Evolutionary conservation across 2,888 invertebrate genomes (phyloP).

Genomic region (Eupithecia centaureata): DNA sequence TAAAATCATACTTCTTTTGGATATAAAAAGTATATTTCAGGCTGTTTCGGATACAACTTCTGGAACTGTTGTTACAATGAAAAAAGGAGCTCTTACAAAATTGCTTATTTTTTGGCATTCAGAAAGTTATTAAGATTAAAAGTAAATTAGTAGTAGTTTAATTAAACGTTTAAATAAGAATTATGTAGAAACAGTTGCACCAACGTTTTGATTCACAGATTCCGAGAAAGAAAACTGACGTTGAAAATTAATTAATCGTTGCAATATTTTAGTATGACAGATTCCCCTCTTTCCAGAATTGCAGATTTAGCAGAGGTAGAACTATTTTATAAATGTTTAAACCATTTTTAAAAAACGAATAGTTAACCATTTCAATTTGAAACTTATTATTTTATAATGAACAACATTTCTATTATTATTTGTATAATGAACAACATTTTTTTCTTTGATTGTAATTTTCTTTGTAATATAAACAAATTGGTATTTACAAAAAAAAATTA

Average conservation of each 20-base stretch:
- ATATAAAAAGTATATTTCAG: conserved; percentile 13
- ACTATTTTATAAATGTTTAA: not conserved
- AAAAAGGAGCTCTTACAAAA: not conserved
- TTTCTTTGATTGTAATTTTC: no score
- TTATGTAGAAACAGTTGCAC: not conserved
- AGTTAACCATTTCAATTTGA: no score
- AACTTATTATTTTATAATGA: no score
- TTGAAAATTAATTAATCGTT: conserved; percentile 29
- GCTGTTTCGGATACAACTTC: not conserved
- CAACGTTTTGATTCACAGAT: not conserved
- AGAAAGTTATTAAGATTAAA: not conserved
- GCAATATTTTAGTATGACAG: conserved; percentile 22
- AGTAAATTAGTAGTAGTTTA: not conserved
- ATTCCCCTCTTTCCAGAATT: conserved; percentile 23
- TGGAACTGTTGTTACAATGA: not conserved
- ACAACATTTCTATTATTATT: no score
- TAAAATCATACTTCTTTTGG: conserved; percentile 27
- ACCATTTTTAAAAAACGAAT: no score
- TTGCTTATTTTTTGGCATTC: not conserved
- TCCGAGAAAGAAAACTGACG: conserved; percentile 18
- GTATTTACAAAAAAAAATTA: no score
- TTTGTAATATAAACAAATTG: no score
- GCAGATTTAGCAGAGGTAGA: conserved; percentile 6
- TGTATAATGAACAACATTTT: no score
- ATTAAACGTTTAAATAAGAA: not conserved